These are phyloP conservation scores for Heliothis subflexa DNA, from an alignment of 1,140 invertebrate species.

Conservation along the genomic window DNA sequence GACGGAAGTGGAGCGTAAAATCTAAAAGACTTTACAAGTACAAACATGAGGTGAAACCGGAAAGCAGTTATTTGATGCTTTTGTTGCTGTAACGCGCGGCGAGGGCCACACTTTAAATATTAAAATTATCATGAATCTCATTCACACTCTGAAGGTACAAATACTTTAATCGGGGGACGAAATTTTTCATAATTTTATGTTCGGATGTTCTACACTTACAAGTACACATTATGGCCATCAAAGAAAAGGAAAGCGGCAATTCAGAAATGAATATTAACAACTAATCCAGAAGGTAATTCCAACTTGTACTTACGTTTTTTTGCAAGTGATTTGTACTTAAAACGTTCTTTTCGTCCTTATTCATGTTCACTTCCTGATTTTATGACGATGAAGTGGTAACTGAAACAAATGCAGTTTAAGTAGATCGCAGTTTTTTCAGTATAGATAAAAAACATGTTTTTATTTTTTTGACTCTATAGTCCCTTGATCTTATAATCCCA, in stretches of 20 bases:
- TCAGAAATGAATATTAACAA: not conserved
- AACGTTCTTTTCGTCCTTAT: slow-evolving; percentile 1
- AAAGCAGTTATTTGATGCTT: slow-evolving; percentile 16
- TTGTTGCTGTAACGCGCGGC: slow-evolving; percentile 11
- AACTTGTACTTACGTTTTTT: not conserved
- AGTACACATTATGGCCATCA: slow-evolving; percentile 15
- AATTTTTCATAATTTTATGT: slow-evolving; percentile 23
- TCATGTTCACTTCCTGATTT: not conserved
- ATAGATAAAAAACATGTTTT: not conserved
- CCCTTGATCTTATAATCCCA: not conserved
- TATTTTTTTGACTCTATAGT: not conserved
- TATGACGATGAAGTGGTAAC: not conserved
- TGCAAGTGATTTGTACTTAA: not conserved
- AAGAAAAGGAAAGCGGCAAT: not conserved
- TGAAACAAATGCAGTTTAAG: not conserved
- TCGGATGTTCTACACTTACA: slow-evolving; percentile 6
- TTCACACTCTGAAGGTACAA: slow-evolving; percentile 25
- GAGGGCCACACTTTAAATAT: slow-evolving; percentile 13
- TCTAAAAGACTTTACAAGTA: slow-evolving; percentile 65
- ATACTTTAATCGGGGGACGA: slow-evolving; percentile 10
- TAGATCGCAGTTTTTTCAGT: not conserved
- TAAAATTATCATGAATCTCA: slow-evolving; percentile 26
- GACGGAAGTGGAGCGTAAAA: slow-evolving; percentile 45
- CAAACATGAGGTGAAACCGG: slow-evolving; percentile 54
- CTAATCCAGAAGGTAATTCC: not conserved